These are phyloP conservation scores for Sinohyriopsis cumingii DNA, from an alignment of 2,888 invertebrate genomes.

Conservation along the genomic window DNA sequence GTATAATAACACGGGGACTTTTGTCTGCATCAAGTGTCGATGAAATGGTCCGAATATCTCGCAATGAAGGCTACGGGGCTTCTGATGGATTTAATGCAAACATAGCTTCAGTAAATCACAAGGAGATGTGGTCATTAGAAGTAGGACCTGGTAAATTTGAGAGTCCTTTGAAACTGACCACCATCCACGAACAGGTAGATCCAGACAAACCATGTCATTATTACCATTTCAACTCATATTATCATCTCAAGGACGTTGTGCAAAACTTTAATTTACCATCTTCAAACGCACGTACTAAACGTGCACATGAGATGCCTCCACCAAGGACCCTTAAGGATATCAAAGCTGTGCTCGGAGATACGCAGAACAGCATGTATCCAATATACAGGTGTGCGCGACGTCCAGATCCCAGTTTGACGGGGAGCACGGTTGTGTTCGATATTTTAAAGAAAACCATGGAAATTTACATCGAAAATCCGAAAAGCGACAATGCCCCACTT, in stretches of 20 bases:
- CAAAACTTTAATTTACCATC: no score
- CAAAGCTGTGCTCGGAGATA: no score
- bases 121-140: constrained; percentile 4
- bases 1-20: not conserved
- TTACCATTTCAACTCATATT: not conserved
- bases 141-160: not conserved
- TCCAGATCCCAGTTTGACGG: no score
- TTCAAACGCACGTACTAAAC: no score
- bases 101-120: not conserved
- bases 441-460: no score
- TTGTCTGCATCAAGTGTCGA: constrained; percentile 1
- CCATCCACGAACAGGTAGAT: not conserved
- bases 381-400: no score
- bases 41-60: not conserved
- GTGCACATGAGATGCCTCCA: no score
- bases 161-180: not conserved
- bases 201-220: not conserved
- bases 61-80: not conserved
- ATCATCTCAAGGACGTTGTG: not conserved
- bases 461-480: no score
- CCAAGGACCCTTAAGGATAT: no score
- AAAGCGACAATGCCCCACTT: no score
- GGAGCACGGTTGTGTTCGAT: no score
- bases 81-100: constrained; percentile 1
- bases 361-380: no score